These are phyloP conservation scores for Coronaproctus castanopsis DNA, from an alignment of 2,888 invertebrate species.

Conservation along the genomic window DNA sequence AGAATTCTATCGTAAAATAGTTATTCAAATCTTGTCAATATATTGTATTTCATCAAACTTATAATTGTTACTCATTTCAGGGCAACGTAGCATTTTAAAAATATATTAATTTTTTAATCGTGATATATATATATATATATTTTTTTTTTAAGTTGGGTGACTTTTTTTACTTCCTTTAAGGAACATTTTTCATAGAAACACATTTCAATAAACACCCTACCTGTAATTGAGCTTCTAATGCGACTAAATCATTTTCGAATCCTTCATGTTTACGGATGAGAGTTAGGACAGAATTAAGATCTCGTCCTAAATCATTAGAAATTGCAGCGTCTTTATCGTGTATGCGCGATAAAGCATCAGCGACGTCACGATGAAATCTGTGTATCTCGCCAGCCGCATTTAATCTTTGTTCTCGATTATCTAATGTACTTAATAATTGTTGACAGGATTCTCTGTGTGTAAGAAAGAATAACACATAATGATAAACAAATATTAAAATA, in stretches of 20 bases:
- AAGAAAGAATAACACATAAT: no score
- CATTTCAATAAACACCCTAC: no score
- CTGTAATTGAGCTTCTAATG: constrained; percentile 75
- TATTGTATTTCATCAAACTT: no score
- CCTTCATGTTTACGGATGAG: constrained; percentile 73
- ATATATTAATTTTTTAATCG: no score
- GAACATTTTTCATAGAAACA: no score
- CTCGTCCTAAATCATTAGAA: constrained; percentile 56
- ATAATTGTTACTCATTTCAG: no score
- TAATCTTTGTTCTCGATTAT: constrained; percentile 64
- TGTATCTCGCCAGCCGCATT: constrained; percentile 93
- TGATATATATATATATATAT: no score
- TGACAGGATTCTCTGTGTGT: constrained; percentile 70
- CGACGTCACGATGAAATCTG: constrained; percentile 87
- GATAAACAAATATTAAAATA: constrained; percentile 2
- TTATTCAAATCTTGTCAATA: no score
- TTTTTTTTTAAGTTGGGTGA: no score
- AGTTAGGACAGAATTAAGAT: constrained; percentile 65
- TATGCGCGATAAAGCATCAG: constrained; percentile 70
- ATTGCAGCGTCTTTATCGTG: constrained; percentile 75
- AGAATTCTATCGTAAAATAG: no score
- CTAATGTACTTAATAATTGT: constrained; percentile 64
- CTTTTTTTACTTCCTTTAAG: no score
- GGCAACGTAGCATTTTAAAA: no score
- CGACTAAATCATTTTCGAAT: constrained; percentile 79